phyloP scores from a whole-genome alignment of 2,888 invertebrate species.

The Tuta absoluta region DNA sequence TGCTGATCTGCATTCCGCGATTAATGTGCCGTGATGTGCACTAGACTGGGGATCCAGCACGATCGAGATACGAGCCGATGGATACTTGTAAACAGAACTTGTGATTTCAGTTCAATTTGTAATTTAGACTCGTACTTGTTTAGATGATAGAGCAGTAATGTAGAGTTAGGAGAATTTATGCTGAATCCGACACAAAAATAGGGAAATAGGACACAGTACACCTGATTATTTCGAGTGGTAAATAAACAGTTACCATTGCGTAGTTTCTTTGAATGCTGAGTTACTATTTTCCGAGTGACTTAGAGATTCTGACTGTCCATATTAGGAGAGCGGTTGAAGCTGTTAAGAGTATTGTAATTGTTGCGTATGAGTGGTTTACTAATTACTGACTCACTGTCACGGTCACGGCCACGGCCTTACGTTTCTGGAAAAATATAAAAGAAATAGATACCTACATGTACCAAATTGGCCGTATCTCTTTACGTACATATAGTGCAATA shows the following conservation, averaged over 20 bases:
- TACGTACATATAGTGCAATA: too few species aligned
- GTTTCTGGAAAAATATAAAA: not conserved
- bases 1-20: constrained; percentile 40
- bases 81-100: not conserved
- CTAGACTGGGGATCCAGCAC: constrained; percentile 27
- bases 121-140: not conserved
- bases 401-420: constrained; percentile 2
- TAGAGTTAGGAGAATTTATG: not conserved
- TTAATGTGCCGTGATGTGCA: constrained; percentile 31
- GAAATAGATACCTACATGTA: too few species aligned
- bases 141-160: too few species aligned
- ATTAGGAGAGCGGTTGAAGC: constrained; percentile 11
- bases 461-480: too few species aligned
- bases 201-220: not conserved
- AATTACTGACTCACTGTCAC: constrained; percentile 9
- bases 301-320: not conserved
- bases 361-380: not conserved
- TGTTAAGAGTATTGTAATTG: not conserved
- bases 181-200: not conserved
- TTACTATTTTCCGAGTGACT: not conserved
- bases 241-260: not conserved
- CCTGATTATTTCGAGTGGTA: not conserved
- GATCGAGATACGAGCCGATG: too few species aligned
- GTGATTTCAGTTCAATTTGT: not conserved
- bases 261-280: not conserved